These are phyloP conservation scores for Felis catus DNA, from an alignment of 2,113 vertebrate genomes.

Conservation along the genomic window DNA sequence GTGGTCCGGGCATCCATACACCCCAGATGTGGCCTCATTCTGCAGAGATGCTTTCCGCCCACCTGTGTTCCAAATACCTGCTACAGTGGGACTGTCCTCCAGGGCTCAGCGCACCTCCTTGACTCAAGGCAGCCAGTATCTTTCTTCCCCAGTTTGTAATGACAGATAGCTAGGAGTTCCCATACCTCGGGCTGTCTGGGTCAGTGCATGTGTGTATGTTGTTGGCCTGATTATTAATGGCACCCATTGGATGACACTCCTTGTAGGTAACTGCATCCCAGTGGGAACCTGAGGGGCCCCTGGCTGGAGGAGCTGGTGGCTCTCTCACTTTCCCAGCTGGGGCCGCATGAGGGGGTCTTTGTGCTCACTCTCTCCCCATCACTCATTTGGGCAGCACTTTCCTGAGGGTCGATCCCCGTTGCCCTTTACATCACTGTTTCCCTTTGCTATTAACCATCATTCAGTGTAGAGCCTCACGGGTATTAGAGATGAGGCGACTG, in stretches of 20 bases:
- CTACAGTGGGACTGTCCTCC: background rate
- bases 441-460: background rate
- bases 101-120: background rate
- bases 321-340: background rate
- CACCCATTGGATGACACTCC: background rate
- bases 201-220: too few species aligned
- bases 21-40: too few species aligned
- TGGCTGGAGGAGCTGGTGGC: background rate
- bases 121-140: background rate
- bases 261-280: accelerated
- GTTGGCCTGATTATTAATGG: background rate
- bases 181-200: accelerated
- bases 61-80: background rate
- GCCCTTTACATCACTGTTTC: background rate
- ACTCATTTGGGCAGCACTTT: background rate
- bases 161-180: background rate
- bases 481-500: background rate
- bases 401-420: background rate
- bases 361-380: background rate
- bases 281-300: background rate
- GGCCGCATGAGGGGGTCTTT: background rate
- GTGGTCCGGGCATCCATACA: background rate
- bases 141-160: background rate
- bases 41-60: background rate
- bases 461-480: background rate